Evolutionary conservation across 1,140 invertebrate genomes (phyloP).

Genomic region (Fopius arisanus): DNA sequence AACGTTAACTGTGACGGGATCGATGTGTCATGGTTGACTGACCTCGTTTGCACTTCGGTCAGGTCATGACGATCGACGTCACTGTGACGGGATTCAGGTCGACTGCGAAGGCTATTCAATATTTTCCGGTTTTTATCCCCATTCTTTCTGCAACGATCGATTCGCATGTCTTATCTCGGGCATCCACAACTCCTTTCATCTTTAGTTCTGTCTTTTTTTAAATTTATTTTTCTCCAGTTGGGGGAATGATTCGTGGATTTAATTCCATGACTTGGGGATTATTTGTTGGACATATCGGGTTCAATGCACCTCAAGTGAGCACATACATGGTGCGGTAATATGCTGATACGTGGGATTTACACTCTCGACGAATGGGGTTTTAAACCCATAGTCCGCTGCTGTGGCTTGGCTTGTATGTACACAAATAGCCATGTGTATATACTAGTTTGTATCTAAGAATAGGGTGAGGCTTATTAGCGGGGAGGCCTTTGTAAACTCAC

Average conservation of each 20-base stretch:
- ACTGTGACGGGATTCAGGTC: constrained; percentile 33
- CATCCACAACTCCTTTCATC: not conserved
- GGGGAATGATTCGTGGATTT: not conserved
- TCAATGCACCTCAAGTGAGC: constrained; percentile 1
- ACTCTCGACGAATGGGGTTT: not conserved
- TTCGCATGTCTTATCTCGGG: not conserved
- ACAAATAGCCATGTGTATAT: not conserved
- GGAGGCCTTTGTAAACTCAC: not conserved
- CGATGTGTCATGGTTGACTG: constrained; percentile 32
- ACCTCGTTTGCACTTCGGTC: constrained; percentile 35
- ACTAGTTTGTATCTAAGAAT: not conserved
- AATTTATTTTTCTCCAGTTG: too few species aligned
- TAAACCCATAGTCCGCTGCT: not conserved
- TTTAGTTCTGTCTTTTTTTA: not conserved
- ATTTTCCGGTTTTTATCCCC: not conserved
- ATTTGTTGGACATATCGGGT: not conserved
- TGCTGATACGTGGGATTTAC: not conserved
- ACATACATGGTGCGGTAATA: not conserved
- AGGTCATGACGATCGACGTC: constrained; percentile 32
- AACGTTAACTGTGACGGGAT: not conserved
- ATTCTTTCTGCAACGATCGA: constrained; percentile 13
- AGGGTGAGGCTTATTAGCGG: constrained; percentile 13
- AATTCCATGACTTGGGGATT: too few species aligned
- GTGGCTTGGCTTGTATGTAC: not conserved
- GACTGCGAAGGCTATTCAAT: not conserved